These are phyloP conservation scores for Bursaphelenchus mucronatus DNA, from an alignment of 1,140 invertebrate species.

Conservation along the genomic window DNA sequence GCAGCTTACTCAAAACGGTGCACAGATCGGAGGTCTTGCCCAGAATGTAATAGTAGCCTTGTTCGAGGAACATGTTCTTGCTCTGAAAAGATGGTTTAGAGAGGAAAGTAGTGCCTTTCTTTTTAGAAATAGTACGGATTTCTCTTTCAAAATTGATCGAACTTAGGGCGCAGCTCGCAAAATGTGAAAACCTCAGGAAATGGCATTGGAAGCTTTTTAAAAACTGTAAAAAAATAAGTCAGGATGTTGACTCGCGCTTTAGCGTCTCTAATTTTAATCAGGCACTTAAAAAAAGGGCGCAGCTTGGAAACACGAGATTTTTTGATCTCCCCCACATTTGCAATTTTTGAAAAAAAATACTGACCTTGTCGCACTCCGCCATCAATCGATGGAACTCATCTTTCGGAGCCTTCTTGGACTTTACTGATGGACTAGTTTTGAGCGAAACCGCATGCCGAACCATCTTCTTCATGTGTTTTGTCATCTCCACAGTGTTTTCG, in stretches of 20 bases:
- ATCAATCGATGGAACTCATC: slow-evolving; percentile 17
- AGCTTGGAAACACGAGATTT: no score
- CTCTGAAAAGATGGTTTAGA: slow-evolving; percentile 8
- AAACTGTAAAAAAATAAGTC: no score
- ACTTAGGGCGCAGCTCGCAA: no score
- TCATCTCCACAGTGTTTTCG: slow-evolving; percentile 16
- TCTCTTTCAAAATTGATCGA: no score
- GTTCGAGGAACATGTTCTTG: slow-evolving; percentile 15
- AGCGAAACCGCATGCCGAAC: background rate
- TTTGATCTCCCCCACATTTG: no score
- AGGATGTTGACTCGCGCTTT: no score
- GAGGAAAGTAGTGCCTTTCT: background rate
- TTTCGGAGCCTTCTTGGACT: background rate
- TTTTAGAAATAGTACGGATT: no score
- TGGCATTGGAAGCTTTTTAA: no score
- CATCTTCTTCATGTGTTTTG: slow-evolving; percentile 21
- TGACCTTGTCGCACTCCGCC: slow-evolving; percentile 19
- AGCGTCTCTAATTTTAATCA: no score
- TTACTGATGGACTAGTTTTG: background rate
- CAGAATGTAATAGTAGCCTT: slow-evolving; percentile 18
- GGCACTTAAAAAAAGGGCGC: no score
- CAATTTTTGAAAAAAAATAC: no score
- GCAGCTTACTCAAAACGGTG: slow-evolving; percentile 6
- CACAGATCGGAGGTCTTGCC: slow-evolving; percentile 5
- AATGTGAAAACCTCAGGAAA: no score